Evolutionary conservation across 2,797 vertebrate genomes (phyloP), one percentile per base, ranked within the genome.

Genomic region (Bovichtus variegatus): DNA sequence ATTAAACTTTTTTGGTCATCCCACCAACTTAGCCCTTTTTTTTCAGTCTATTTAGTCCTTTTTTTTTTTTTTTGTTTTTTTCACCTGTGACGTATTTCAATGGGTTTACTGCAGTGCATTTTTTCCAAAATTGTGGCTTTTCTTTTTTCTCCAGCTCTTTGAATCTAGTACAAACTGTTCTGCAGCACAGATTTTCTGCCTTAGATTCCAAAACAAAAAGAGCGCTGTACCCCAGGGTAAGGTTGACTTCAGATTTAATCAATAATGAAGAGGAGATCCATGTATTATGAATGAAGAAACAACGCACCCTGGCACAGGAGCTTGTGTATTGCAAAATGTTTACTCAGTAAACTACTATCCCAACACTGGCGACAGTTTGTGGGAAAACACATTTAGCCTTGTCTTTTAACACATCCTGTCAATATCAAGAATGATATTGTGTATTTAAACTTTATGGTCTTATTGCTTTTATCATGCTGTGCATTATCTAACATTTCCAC

Each of bases 281-380:
- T 91, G 71, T 80, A 85, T 90, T 87, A 91, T 91, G 81, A 83
- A 91, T 89, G 75, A 87, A 83, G 59, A 85, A 89, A 87, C 82
- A 81, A 75, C 31, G 43, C 63, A 55, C 41, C 51, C 66, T 53
- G 47, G 76, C 73, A 81, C 77, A 81, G 71, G 47, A 71, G 63
- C 62, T 41, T 59, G 84, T 85, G 60, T 78, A 2, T 63, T 77
- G 63, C 65, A 69, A 81, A 83, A 75, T 74, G 79, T 85, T 79
- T 87, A 74, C 83, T 86, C 76, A 81, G 49, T 82, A 63, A 89
- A 78, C 66, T 69, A 25, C 53, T 21, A 74, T 60, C 18, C 19
- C 53, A 55, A 27, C 61, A 62, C 64, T 23, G 58, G 44, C 0
- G 40, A 69, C 54, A 50, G 36, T 36, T 54, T 13, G 11, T 58